A percentile compares a stretch with the other conserved stretches of the same genome.
Evolutionary conservation across 1,140 invertebrate species (phyloP).

Genomic region (Phenacoccus solenopsis): DNA sequence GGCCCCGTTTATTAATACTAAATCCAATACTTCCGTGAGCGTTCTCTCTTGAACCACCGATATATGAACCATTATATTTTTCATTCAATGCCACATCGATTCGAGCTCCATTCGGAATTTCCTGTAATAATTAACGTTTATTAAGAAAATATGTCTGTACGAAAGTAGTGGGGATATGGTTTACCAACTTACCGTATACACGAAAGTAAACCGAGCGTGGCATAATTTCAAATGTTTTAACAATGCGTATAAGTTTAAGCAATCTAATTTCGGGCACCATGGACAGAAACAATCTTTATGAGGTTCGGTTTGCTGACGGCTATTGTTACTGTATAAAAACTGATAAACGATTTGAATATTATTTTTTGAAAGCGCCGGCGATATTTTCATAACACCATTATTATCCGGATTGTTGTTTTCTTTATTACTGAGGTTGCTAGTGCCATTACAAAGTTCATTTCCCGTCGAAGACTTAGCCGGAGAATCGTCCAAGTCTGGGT

Average conservation of each 20-base stretch:
- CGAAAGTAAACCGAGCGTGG: constrained; percentile 86
- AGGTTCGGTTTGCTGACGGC: constrained; percentile 85
- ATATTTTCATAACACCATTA: neutral
- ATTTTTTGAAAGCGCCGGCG: neutral
- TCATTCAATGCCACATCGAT: constrained; percentile 94
- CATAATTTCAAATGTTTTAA: constrained; percentile 87
- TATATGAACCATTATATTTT: constrained; percentile 86
- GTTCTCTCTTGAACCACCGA: constrained; percentile 85
- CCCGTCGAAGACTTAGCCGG: neutral
- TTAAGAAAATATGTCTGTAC: no score
- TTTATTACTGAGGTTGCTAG: constrained; percentile 34
- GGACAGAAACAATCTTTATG: constrained; percentile 84
- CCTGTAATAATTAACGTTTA: neutral
- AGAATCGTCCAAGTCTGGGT: constrained; percentile 43
- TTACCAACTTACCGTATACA: constrained; percentile 75
- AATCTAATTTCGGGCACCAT: constrained; percentile 80
- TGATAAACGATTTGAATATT: constrained; percentile 76
- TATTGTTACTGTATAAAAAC: constrained; percentile 91
- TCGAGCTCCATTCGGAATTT: constrained; percentile 46
- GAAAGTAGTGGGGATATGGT: no score
- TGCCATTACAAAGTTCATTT: constrained; percentile 29
- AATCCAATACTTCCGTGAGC: constrained; percentile 38
- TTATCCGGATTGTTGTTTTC: constrained; percentile 39
- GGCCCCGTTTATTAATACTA: constrained; percentile 61
- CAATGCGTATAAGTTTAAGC: constrained; percentile 70